Evolutionary conservation across 2,888 invertebrate genomes (phyloP), one percentile per base, ranked within the genome.

Genomic region (Mythimna impura): DNA sequence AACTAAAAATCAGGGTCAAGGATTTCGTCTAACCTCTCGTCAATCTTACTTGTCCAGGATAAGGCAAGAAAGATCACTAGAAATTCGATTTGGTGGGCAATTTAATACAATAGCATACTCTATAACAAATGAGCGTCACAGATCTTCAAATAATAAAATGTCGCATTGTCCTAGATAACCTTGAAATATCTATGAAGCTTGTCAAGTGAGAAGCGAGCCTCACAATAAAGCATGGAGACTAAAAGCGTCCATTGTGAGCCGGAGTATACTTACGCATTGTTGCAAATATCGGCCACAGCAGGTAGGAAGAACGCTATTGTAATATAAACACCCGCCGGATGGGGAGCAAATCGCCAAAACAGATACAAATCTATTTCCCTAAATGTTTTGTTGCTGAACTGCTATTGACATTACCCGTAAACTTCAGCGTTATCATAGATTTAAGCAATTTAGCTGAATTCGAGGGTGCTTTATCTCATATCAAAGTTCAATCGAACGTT

Each of bases 281-380:
- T 85, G 82, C 78, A 83, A 84, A 84, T 83, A 84, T 85, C 72
- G 80, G 77, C 81, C 82, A 86, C 81, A 89, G 89, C 94, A 94
- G 94, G 94, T 94, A 94, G 89, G 86, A 69, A 77, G 89, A 87
- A 69, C 76, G 73, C 86, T 83, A 90, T 92, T 93, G 91, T 91
- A 81, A 85, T 69, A 76, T 85, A 87, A 86, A 86, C 83, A 86
- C 84, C 77, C 74, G 83, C 87, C 82, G 83, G 81, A 82, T 86
- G 86, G 80, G 80, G 87, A 86, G 89, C 83, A 86, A 88, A 89
- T 88, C 86, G 80, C 81, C 86, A 86, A 82, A 87, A 89, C 86
- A 84, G 86, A 89, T 89, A 90, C 80, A 83, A 88, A 90, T 89
- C 84, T 82, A 84, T 85, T 82, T 83, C 81, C 74, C 81, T 73